Evolutionary conservation across 2,888 invertebrate species (phyloP), one percentile per base, ranked within the genome.

Genomic region (Nomada ferruginata): DNA sequence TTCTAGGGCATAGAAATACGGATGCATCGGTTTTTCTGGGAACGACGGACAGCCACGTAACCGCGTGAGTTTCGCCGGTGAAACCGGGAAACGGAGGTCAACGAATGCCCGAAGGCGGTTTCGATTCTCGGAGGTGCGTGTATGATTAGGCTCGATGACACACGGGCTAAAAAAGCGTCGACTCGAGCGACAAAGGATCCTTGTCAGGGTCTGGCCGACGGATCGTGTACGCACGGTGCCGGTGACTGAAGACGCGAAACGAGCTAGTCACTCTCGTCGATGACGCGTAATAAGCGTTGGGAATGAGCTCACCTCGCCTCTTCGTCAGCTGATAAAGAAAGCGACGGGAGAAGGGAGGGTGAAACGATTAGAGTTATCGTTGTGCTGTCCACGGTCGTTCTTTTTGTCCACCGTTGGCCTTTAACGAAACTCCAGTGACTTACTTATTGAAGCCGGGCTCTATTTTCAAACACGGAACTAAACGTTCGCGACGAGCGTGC

Each of bases 251-350:
- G 74, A 53, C 20, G 9, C 52, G 18, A 66, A 47, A 65, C 36
- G 68, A 68, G 23, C 68, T 47, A 59, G 29, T 66, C 79, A 26
- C 29, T 70, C 70, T 64, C 23, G 75, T 61, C 65, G 81, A 82
- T 75, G 81, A 75, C 82, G 82, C 55, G 68, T 26, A 20, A n/a
- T 36, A 5, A 80, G 29, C 42, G 65, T 66, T n/a, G 36, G 50
- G 44, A 76, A 82, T 82, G 82, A 76, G 82, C 82, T 82, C 82
- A 82, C 76, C 81, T 75, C 71, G 82, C 82, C 59, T 72, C 76
- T 68, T 82, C 76, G 71, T 72, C 76, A 59, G 66, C 70, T 68
- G 83, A 82, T 82, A 83, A 78, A 44, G 74, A 78, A 53, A 61
- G 20, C 50, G 18, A 55, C 36, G 3, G 72, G 10, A 50, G 29